A percentile compares a stretch with the other conserved stretches of the same genome.
phyloP scores from a whole-genome alignment of 2,888 invertebrate genomes.

The Orthosia gracilis region DNA sequence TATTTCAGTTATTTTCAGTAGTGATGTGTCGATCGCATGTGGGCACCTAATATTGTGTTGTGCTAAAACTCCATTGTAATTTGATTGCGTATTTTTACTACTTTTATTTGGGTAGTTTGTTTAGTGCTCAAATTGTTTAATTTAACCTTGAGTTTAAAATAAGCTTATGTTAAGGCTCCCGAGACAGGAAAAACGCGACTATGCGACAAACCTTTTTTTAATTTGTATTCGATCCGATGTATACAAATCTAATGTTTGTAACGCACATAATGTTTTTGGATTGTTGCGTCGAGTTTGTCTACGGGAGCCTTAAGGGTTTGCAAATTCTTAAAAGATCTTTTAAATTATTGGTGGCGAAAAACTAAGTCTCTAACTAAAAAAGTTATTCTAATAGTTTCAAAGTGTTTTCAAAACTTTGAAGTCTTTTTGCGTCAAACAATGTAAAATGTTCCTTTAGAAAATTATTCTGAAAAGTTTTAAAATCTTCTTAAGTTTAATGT shows the following conservation, averaged over 20 bases:
- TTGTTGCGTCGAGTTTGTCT: background rate
- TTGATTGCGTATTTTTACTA: conserved; percentile 18
- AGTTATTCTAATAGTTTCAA: background rate
- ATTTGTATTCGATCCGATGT: background rate
- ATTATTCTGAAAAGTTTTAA: background rate
- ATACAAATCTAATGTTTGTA: too few species aligned
- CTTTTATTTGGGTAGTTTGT: conserved; percentile 9
- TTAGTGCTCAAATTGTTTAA: conserved; percentile 3
- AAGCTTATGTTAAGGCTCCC: background rate
- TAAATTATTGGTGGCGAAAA: background rate
- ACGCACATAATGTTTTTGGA: too few species aligned
- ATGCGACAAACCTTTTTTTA: background rate
- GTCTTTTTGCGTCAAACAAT: background rate
- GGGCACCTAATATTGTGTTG: background rate
- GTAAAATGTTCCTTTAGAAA: background rate
- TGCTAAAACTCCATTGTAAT: background rate
- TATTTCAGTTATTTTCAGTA: conserved; percentile 15
- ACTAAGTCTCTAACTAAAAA: background rate
- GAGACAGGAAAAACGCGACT: background rate
- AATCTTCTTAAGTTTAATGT: background rate
- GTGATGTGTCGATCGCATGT: conserved; percentile 33
- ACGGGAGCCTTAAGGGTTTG: background rate
- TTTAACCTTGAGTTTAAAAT: conserved; percentile 8
- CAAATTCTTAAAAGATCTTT: background rate
- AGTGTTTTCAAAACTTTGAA: background rate